A percentile compares a stretch with the other conserved stretches of the same genome.
Conservation (phyloP, 1,140 invertebrate genomes). For the Platyscapa corneri region DNA sequence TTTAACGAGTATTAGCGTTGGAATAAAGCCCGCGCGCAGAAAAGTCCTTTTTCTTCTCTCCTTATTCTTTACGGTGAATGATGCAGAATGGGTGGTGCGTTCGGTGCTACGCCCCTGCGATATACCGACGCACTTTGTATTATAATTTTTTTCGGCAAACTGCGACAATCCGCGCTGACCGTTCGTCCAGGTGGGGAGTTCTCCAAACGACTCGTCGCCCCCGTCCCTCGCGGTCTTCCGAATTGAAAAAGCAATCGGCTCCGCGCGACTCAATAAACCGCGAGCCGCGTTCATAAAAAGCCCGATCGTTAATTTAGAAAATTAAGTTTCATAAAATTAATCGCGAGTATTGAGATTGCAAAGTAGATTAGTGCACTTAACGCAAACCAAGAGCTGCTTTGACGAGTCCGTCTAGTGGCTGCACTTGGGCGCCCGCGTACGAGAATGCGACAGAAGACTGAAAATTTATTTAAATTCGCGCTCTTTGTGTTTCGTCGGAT, state of each 20-base stretch:
- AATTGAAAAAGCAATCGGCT: no score
- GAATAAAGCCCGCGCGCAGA: slow-evolving; percentile 10
- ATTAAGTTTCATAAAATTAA: background rate
- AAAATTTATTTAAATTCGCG: slow-evolving; percentile 1
- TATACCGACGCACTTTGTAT: background rate
- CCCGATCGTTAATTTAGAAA: background rate
- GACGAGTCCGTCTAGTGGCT: no score
- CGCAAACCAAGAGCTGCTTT: background rate
- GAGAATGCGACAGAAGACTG: background rate
- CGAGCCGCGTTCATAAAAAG: background rate
- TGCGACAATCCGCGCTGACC: background rate
- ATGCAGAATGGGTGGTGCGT: background rate
- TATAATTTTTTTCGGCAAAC: background rate
- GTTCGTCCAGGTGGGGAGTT: no score
- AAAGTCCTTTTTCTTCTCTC: no score
- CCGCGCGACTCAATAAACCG: no score
- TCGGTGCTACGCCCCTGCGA: no score
- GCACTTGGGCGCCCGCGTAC: background rate
- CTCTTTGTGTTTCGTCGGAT: background rate
- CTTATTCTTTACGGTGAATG: background rate
- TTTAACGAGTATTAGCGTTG: slow-evolving; percentile 49
- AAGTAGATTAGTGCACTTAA: background rate
- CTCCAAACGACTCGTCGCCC: no score
- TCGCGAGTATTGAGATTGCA: background rate
- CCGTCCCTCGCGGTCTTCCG: no score